A percentile compares a stretch with the other conserved stretches of the same genome.
These are phyloP conservation scores for Arenaria interpres DNA, from an alignment of 2,113 vertebrate species.

Conservation along the genomic window DNA sequence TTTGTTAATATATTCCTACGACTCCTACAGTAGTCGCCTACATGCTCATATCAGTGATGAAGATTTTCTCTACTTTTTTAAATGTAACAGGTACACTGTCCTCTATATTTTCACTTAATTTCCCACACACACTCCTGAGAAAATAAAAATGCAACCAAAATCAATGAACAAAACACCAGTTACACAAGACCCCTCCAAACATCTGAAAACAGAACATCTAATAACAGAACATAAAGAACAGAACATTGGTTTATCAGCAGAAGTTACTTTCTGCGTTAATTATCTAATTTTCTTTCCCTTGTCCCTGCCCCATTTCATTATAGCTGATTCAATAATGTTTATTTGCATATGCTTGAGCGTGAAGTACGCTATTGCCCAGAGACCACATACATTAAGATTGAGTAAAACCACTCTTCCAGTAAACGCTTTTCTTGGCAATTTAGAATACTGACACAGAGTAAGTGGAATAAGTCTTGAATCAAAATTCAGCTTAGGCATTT, in stretches of 20 bases:
- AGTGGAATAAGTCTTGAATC: not conserved
- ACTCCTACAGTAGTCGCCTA: not conserved
- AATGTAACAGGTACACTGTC: not conserved
- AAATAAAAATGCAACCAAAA: not conserved
- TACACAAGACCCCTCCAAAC: not conserved
- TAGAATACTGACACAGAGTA: not conserved
- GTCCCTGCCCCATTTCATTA: not conserved
- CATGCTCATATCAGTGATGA: not conserved
- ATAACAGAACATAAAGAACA: not conserved
- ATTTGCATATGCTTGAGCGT: not conserved
- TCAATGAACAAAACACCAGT: not conserved
- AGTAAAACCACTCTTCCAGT: not conserved
- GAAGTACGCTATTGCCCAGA: not conserved
- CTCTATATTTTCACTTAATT: not conserved
- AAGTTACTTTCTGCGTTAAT: constrained; percentile 27
- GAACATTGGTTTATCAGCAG: not conserved
- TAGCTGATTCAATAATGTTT: not conserved
- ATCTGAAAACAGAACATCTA: not conserved
- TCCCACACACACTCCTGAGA: not conserved
- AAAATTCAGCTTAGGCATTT: not conserved
- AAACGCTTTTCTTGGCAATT: not conserved
- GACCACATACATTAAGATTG: not conserved
- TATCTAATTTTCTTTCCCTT: not conserved
- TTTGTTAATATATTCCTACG: not conserved
- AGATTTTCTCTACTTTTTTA: not conserved